Conservation (phyloP, 2,113 vertebrate species). For the Pagrus major region DNA sequence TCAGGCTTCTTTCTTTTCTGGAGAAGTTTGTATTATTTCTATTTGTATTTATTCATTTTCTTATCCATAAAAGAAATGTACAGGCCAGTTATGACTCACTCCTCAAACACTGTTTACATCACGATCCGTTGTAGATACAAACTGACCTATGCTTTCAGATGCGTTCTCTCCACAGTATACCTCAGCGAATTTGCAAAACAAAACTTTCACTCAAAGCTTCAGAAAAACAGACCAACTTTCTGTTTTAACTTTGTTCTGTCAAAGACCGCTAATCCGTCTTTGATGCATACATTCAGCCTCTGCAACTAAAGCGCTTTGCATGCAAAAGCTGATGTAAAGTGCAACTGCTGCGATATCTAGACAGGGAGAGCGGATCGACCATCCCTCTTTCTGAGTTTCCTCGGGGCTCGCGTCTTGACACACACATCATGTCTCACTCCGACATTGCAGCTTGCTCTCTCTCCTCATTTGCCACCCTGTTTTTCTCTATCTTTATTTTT, state of each 20-base stretch:
- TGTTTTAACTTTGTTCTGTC: constrained; percentile 54
- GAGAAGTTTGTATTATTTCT: background rate
- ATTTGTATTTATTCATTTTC: constrained; percentile 5
- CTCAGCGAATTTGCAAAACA: constrained; percentile 40
- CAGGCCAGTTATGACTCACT: constrained; percentile 45
- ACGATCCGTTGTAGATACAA: constrained; percentile 1
- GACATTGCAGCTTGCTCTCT: constrained; percentile 38
- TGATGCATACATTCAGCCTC: constrained; percentile 57
- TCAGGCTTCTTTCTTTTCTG: background rate
- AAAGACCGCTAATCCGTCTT: constrained; percentile 63
- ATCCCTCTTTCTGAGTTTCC: constrained; percentile 49
- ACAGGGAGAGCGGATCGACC: constrained; percentile 53
- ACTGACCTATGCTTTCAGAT: constrained; percentile 22
- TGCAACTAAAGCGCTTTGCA: constrained; percentile 63
- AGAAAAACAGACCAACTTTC: constrained; percentile 34
- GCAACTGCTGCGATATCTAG: constrained; percentile 56
- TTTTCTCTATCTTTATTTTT: constrained; percentile 31
- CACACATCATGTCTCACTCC: constrained; percentile 47
- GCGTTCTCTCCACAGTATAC: background rate
- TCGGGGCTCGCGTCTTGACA: constrained; percentile 60
- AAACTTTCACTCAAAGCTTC: constrained; percentile 43
- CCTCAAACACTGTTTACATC: constrained; percentile 31
- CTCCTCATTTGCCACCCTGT: constrained; percentile 49
- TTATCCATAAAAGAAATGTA: background rate
- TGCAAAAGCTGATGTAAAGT: constrained; percentile 71